phyloP scores from a whole-genome alignment of 2,797 vertebrate genomes.

The Sylvia borin region DNA sequence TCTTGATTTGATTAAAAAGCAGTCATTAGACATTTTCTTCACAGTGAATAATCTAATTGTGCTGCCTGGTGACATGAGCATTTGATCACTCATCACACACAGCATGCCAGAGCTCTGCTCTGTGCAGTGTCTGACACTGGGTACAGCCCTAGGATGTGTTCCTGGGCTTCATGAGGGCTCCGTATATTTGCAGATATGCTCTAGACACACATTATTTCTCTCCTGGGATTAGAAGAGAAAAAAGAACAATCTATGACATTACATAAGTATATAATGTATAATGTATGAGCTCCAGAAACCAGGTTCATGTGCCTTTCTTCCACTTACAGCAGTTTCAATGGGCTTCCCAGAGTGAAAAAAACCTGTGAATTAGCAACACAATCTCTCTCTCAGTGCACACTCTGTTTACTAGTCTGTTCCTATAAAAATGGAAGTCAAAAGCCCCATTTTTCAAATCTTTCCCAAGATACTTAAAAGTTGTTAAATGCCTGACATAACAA shows the following conservation, averaged over 20 bases:
- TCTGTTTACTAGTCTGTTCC: neutral
- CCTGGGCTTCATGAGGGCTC: neutral
- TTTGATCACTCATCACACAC: neutral
- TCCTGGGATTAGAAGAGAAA: neutral
- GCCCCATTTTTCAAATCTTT: neutral
- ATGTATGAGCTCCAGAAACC: neutral
- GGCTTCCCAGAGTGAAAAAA: neutral
- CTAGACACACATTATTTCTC: neutral
- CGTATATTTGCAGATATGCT: neutral
- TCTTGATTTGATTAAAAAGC: neutral
- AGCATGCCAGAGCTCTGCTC: neutral
- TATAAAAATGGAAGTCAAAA: neutral
- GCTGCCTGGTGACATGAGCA: neutral
- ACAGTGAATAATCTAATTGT: neutral
- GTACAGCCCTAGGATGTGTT: neutral
- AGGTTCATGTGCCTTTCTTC: neutral
- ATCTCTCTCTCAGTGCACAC: neutral
- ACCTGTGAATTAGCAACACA: neutral
- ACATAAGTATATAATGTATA: too few relatives aligned
- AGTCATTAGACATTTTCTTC: neutral
- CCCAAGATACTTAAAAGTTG: neutral
- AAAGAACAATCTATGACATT: neutral
- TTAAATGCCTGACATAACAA: neutral
- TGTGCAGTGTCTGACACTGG: fast-evolving
- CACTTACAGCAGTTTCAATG: neutral